Evolutionary conservation across 2,113 vertebrate species (phyloP).

Genomic region (Eudorcas thomsonii): DNA sequence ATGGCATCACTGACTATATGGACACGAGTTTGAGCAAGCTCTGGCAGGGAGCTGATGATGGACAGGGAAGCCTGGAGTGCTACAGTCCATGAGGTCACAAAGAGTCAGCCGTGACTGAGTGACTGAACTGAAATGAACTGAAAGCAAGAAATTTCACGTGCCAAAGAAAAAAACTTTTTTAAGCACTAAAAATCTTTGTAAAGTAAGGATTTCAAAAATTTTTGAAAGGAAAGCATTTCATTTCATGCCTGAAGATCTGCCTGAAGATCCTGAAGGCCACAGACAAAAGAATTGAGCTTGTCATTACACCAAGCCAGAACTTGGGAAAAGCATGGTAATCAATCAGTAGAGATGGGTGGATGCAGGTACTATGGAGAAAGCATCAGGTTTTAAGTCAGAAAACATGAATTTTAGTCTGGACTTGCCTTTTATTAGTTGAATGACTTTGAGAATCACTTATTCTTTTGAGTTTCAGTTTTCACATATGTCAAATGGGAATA

Average conservation of each 20-base stretch:
- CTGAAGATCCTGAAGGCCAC: background rate
- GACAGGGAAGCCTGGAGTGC: background rate
- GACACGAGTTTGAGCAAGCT: background rate
- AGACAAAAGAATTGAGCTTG: background rate
- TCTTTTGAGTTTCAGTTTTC: background rate
- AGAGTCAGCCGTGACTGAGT: rapidly evolving
- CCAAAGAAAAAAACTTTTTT: background rate
- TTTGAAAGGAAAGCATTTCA: background rate
- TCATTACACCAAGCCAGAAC: background rate
- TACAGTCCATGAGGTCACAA: background rate
- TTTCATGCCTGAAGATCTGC: background rate
- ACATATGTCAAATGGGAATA: background rate
- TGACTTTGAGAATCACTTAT: background rate
- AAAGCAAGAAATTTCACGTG: background rate
- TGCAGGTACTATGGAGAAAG: background rate
- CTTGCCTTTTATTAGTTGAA: background rate
- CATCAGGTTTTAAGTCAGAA: background rate
- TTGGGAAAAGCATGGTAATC: background rate
- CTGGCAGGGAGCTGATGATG: background rate
- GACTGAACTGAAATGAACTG: background rate
- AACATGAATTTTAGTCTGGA: background rate
- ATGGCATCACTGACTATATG: background rate
- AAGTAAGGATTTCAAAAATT: background rate
- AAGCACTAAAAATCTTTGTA: background rate
- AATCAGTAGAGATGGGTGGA: background rate